A percentile compares a stretch with the other conserved stretches of the same genome.
Evolutionary conservation across 2,113 vertebrate genomes (phyloP).

Genomic region (Clupea harengus): DNA sequence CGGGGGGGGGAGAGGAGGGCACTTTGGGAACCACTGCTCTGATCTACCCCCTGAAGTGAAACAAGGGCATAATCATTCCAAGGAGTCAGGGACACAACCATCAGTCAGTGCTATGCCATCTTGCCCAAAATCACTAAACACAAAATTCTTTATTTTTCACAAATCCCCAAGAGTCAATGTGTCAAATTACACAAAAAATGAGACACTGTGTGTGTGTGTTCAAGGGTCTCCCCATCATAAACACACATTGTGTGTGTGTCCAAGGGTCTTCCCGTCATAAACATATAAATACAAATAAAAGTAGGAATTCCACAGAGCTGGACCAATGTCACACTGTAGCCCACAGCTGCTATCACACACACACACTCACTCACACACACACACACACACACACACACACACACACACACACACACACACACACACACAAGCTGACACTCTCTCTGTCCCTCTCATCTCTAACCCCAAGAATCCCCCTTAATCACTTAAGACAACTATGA

Average conservation of each 20-base stretch:
- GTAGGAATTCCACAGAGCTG: neutral
- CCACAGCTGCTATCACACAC: neutral
- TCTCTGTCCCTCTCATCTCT: neutral
- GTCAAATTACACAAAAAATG: too few relatives aligned
- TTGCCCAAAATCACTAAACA: neutral
- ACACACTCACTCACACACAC: neutral
- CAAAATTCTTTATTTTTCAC: too few relatives aligned
- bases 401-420: neutral
- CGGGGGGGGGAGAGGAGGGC: too few relatives aligned
- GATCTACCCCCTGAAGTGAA: too few relatives aligned
- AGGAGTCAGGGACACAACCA: neutral
- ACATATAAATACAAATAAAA: neutral
- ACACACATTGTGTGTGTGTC: neutral
- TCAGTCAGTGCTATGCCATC: neutral
- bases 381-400: neutral
- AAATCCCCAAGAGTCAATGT: neutral
- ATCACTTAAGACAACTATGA: neutral
- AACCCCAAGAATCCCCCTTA: neutral
- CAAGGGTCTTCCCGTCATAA: neutral
- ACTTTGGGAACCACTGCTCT: too few relatives aligned
- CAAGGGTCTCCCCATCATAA: neutral
- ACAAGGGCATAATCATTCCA: neutral
- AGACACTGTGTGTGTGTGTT: too few relatives aligned
- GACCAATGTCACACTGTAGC: neutral
- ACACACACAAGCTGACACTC: neutral